Percentiles rank a stretch among this genome's conserved stretches.
These are phyloP conservation scores for Coccyzus lansbergi DNA, from an alignment of 2,797 vertebrate species.

Conservation along the genomic window DNA sequence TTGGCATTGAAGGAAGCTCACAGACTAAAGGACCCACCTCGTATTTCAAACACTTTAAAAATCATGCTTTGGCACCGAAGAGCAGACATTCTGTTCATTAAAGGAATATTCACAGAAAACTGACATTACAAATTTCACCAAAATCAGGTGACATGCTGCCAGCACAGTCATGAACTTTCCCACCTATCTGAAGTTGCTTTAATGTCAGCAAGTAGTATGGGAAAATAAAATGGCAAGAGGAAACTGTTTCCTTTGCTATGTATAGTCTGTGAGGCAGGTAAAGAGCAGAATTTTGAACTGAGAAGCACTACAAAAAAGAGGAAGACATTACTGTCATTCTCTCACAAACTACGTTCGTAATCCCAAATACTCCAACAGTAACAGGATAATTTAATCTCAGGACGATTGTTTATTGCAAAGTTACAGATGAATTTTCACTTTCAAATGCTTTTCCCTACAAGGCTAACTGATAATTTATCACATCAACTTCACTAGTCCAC, in stretches of 20 bases:
- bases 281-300: conserved; percentile 9
- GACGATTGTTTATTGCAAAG: neutral
- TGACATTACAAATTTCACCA: neutral
- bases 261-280: conserved; percentile 15
- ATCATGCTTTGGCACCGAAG: neutral
- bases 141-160: neutral
- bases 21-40: conserved; percentile 14
- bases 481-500: neutral
- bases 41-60: neutral
- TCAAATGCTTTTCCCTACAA: neutral
- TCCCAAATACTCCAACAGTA: neutral
- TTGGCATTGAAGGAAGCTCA: neutral
- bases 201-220: neutral
- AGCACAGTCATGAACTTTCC: neutral
- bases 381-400: neutral
- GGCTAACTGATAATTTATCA: neutral
- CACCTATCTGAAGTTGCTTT: neutral
- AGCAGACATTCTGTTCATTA: neutral
- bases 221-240: conserved; percentile 15
- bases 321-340: neutral
- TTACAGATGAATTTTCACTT: neutral
- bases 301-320: conserved; percentile 21
- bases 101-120: neutral
- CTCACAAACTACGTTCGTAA: neutral
- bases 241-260: neutral